These are phyloP conservation scores for Drosophila infuscata DNA, from an alignment of 2,888 invertebrate genomes.

Conservation along the genomic window DNA sequence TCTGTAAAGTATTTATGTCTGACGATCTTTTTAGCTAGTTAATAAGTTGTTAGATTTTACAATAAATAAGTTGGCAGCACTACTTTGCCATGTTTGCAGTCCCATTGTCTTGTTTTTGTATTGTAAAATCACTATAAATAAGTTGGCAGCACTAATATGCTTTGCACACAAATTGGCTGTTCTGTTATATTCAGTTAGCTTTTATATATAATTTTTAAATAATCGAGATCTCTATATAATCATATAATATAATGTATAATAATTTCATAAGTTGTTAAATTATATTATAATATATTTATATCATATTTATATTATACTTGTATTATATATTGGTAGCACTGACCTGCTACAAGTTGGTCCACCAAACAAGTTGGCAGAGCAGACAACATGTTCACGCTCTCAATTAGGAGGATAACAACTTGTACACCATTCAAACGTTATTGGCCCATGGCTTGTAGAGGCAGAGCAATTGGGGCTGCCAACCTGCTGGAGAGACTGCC, in stretches of 20 bases:
- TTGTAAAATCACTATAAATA: no score
- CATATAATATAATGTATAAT: no score
- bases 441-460: neutral
- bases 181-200: no score
- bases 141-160: no score
- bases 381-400: neutral
- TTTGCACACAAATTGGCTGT: no score
- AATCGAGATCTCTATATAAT: no score
- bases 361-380: neutral
- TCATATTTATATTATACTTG: no score
- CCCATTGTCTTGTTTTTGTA: neutral
- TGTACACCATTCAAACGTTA: neutral
- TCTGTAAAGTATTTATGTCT: neutral
- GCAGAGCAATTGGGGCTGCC: slow-evolving; percentile 19
- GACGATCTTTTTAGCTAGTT: neutral
- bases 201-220: no score
- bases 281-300: no score
- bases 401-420: slow-evolving; percentile 14
- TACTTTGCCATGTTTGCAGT: neutral
- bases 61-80: neutral
- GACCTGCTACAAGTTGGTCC: neutral
- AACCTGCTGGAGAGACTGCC: slow-evolving; percentile 23
- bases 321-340: neutral
- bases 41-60: no score
- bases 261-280: no score